phyloP scores from a whole-genome alignment of 2,888 invertebrate species.

The Parascotia fuliginaria region DNA sequence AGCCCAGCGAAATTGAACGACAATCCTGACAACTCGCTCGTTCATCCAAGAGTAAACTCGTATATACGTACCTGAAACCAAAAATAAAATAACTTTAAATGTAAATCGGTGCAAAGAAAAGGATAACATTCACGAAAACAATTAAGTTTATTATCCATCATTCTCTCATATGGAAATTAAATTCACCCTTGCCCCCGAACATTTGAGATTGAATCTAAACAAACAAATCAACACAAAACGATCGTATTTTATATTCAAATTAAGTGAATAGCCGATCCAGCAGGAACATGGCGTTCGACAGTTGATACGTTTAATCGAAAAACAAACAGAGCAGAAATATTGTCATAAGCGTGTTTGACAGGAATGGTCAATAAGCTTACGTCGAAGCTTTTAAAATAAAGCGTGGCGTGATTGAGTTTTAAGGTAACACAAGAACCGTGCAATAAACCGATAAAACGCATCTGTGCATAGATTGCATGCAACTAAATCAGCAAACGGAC shows the following conservation, averaged over 20 bases:
- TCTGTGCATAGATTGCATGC: background rate
- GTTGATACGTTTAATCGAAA: constrained; percentile 63
- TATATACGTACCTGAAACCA: constrained; percentile 65
- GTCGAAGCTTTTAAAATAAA: constrained; percentile 14
- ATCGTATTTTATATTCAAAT: constrained; percentile 52
- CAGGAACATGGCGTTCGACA: constrained; percentile 42
- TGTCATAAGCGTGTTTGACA: constrained; percentile 29
- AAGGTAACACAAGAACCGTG: background rate
- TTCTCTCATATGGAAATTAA: constrained; percentile 36
- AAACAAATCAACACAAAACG: constrained; percentile 56
- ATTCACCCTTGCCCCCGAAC: constrained; percentile 25
- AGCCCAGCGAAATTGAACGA: constrained; percentile 60
- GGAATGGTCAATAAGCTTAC: constrained; percentile 25
- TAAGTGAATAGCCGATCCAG: constrained; percentile 53
- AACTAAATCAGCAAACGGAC: background rate
- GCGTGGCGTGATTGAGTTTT: background rate
- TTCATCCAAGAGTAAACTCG: constrained; percentile 13
- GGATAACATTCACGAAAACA: constrained; percentile 34
- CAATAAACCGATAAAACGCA: background rate
- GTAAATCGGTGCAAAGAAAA: constrained; percentile 18
- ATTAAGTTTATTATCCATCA: constrained; percentile 39
- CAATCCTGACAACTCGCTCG: constrained; percentile 46
- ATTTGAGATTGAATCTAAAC: constrained; percentile 51
- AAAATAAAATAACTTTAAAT: constrained; percentile 26
- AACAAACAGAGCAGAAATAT: constrained; percentile 61